Conservation (phyloP, 2,113 vertebrate genomes). For the Tenrec ecaudatus region DNA sequence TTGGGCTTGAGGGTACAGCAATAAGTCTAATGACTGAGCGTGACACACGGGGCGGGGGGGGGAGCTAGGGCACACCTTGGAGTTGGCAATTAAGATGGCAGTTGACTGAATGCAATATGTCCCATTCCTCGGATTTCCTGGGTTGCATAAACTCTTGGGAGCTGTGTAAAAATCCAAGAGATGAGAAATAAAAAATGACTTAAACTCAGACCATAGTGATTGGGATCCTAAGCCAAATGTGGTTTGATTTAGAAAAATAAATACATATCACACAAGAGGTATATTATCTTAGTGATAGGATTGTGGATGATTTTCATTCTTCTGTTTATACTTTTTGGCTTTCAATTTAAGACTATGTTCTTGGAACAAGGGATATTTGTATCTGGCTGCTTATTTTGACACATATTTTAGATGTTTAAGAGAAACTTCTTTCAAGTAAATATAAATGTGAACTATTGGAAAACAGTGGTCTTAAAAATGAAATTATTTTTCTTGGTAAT, state of each 20-base stretch:
- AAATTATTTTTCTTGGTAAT: neutral
- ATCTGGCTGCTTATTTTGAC: neutral
- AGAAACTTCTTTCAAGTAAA: conserved; percentile 36
- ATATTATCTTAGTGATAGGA: neutral
- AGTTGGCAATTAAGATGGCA: neutral
- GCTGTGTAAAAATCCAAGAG: neutral
- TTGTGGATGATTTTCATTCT: conserved; percentile 50
- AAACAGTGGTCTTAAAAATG: conserved; percentile 31
- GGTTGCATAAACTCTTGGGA: neutral
- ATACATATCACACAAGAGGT: neutral
- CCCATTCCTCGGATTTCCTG: conserved; percentile 19
- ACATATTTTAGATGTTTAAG: conserved; percentile 36
- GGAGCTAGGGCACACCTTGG: neutral
- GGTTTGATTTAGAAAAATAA: conserved; percentile 62
- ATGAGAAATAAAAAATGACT: conserved; percentile 14
- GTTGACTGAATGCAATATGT: neutral
- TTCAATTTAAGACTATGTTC: conserved; percentile 28
- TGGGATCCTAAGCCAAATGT: conserved; percentile 15
- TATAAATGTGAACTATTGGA: neutral
- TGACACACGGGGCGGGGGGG: neutral
- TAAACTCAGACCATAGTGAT: neutral
- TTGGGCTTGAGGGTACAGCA: too few species aligned
- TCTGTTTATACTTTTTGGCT: conserved; percentile 9
- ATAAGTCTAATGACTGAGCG: neutral
- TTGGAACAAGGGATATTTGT: neutral